A percentile compares a stretch with the other conserved stretches of the same genome.
These are phyloP conservation scores for Caerostris extrusa DNA, from an alignment of 1,140 invertebrate genomes.

Conservation along the genomic window DNA sequence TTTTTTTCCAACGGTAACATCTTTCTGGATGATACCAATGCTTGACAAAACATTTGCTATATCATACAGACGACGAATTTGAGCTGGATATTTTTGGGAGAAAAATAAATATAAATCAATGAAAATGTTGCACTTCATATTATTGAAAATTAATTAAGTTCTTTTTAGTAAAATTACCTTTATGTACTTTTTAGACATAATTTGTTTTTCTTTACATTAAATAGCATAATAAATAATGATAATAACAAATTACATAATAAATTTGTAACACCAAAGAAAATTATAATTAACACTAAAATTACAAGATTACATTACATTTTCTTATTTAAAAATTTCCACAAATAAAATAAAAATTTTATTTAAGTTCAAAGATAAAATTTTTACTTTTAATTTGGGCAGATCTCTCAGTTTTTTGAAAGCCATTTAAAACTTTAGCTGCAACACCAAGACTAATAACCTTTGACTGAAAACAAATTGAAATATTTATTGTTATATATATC, in stretches of 20 bases:
- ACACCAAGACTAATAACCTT: constrained; percentile 87
- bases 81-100: constrained; percentile 81
- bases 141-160: neutral
- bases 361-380: constrained; percentile 61
- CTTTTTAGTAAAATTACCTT: neutral
- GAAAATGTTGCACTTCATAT: neutral
- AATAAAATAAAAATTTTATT: neutral
- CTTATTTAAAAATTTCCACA: neutral
- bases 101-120: constrained; percentile 67
- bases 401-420: constrained; percentile 83
- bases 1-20: constrained; percentile 84
- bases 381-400: constrained; percentile 83
- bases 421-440: constrained; percentile 86
- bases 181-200: neutral
- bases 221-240: no score
- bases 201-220: no score
- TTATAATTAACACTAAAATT: no score
- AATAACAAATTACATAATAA: no score
- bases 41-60: constrained; percentile 89
- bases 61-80: constrained; percentile 88
- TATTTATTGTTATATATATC: neutral
- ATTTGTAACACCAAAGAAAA: no score
- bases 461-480: constrained; percentile 83
- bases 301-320: no score
- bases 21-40: constrained; percentile 86